phyloP scores from a whole-genome alignment of 2,797 vertebrate genomes.

The Cebuella pygmaea region DNA sequence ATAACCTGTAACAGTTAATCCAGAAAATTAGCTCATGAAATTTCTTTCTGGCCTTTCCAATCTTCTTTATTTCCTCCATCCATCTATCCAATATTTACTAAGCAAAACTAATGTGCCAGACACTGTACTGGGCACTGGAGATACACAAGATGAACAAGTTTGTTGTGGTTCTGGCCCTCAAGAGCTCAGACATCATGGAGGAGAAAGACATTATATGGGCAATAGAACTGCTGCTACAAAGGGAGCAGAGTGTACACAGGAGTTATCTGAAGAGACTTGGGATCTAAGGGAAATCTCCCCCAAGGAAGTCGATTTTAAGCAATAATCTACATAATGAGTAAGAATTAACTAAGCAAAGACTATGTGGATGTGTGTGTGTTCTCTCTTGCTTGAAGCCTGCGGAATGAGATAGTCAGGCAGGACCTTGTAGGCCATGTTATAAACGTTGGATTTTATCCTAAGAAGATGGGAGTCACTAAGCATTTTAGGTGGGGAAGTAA shows the following conservation, averaged over 20 bases:
- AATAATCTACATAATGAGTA: neutral
- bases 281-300: neutral
- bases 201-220: neutral
- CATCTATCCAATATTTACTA: neutral
- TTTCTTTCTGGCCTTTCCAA: neutral
- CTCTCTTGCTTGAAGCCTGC: neutral
- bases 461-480: neutral
- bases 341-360: slow-evolving; percentile 1
- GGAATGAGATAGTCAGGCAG: neutral
- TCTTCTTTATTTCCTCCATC: neutral
- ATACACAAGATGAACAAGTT: neutral
- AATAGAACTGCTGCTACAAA: neutral
- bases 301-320: neutral
- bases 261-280: neutral
- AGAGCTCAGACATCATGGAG: neutral
- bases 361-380: neutral
- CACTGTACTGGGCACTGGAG: neutral
- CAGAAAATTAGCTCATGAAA: neutral
- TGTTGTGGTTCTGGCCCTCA: neutral
- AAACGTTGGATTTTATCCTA: neutral
- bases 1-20: neutral
- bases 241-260: neutral
- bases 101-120: neutral
- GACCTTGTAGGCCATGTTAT: neutral
- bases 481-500: neutral